Conservation (phyloP, 2,113 vertebrate species). For the Apodemus sylvaticus region DNA sequence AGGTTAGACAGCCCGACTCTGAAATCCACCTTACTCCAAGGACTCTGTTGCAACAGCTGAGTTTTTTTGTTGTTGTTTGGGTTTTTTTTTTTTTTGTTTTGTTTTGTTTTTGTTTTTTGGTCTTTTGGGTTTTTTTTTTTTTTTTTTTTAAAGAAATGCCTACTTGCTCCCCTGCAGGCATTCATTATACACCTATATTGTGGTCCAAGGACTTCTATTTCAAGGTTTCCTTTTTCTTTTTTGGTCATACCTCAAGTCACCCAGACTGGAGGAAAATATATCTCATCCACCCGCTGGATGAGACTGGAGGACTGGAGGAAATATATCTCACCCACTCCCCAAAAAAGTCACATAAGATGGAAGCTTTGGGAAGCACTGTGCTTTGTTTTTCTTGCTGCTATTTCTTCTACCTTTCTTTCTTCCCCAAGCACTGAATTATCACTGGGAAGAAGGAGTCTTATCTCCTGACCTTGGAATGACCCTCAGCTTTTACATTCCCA, state of each 20-base stretch:
- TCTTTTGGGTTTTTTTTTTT: too few species aligned
- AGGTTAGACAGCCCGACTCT: constrained; percentile 37
- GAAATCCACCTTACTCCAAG: constrained; percentile 22
- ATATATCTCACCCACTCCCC: too few species aligned
- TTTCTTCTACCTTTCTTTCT: not conserved
- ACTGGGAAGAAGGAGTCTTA: not conserved
- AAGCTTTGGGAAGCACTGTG: not conserved
- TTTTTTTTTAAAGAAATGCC: not conserved
- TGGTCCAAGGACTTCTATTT: constrained; percentile 63
- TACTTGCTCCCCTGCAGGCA: constrained; percentile 39
- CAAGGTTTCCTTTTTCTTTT: constrained; percentile 58
- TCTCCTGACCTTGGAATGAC: constrained; percentile 23
- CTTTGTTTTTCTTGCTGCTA: not conserved
- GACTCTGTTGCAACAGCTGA: constrained; percentile 2
- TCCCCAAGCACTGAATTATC: not conserved
- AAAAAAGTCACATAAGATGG: not conserved
- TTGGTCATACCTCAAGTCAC: constrained; percentile 45
- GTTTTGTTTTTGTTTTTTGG: not conserved
- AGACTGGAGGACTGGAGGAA: too few species aligned
- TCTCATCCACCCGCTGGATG: too few species aligned
- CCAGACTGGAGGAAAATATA: constrained; percentile 56
- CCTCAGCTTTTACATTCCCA: not conserved
- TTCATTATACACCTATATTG: constrained; percentile 59
- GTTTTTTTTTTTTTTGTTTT: too few species aligned
- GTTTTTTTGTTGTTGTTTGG: not conserved